Percentiles rank a stretch among this genome's conserved stretches.
Conservation (phyloP, 2,797 vertebrate species). For the Cynodonichthys magdalenae region DNA sequence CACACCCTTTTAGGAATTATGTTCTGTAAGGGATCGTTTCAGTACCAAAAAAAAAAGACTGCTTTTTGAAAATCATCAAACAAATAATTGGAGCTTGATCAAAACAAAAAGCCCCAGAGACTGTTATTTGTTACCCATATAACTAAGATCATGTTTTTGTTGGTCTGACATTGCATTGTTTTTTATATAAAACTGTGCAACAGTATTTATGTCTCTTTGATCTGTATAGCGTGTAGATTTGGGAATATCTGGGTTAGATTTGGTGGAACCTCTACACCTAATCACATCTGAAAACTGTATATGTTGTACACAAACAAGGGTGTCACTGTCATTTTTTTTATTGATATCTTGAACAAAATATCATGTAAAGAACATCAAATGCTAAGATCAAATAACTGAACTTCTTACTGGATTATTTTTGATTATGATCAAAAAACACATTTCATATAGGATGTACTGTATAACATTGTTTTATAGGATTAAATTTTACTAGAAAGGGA, state of each 20-base stretch:
- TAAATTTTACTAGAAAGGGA: too few relatives aligned
- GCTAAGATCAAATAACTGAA: too few relatives aligned
- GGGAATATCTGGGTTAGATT: neutral
- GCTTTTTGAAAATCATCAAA: constrained; percentile 25
- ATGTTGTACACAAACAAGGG: too few relatives aligned
- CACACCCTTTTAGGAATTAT: constrained; percentile 25
- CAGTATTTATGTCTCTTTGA: neutral
- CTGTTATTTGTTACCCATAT: constrained; percentile 23
- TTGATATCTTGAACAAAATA: too few relatives aligned
- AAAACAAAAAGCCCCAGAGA: constrained; percentile 12
- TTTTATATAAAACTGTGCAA: constrained; percentile 11
- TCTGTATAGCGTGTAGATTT: constrained; percentile 17
- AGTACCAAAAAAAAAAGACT: constrained; percentile 7
- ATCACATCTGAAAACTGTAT: too few relatives aligned
- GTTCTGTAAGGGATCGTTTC: constrained; percentile 6
- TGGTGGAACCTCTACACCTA: too few relatives aligned
- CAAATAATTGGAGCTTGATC: constrained; percentile 12
- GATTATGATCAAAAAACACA: too few relatives aligned
- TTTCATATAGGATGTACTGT: too few relatives aligned
- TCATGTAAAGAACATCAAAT: too few relatives aligned
- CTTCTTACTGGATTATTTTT: too few relatives aligned
- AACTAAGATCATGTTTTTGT: constrained; percentile 25
- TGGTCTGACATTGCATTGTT: constrained; percentile 26
- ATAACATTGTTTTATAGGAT: too few relatives aligned
- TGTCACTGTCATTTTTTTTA: too few relatives aligned